Evolutionary conservation across 2,797 vertebrate genomes (phyloP), one percentile per base, ranked within the genome.

Genomic region (Mastacembelus armatus): DNA sequence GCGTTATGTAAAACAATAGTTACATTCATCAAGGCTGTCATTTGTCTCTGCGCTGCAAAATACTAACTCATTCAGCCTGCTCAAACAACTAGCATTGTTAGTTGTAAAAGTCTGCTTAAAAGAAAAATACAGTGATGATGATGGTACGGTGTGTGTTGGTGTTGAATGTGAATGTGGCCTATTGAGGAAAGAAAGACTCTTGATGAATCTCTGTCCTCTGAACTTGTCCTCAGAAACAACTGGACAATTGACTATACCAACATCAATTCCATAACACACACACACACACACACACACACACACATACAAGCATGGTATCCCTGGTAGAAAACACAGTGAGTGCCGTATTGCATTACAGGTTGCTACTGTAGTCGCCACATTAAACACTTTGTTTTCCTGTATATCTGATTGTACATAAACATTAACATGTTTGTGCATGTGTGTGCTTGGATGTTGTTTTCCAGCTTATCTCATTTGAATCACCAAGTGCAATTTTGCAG

Each of bases 191-290:
- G 11, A 44, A 57, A 45, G 30, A 64, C 60, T 48, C 35, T 56
- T 64, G 62, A 71, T 66, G 55, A 78, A 68, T 49, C 36, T 36
- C 29, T 42, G 39, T 29, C 40, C 30, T 60, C 21, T 65, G 21
- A 73, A 61, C 35, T 24, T 51, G n/a, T n/a, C n/a, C 52, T 50
- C 10, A 52, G 24, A 54, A 40, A 47, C 3, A 0, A 55, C 52
- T 40, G 24, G 30, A 27, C 56, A 59, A 14, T 7, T 50, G 29
- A 59, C 26, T 18, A 30, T 15, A 43, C 38, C 38, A 57, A 49
- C 47, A 66, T 21, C 10, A 43, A 18, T 29, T 15, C 15, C 18
- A 45, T 22, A 32, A n/a, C n/a, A n/a, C n/a, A n/a, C n/a, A n/a
- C n/a, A 48, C 36, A 50, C 27, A 54, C 3, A n/a, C 56, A 44